A percentile compares a stretch with the other conserved stretches of the same genome.
phyloP scores from a whole-genome alignment of 2,113 vertebrate genomes.

The Pachyramphus minor region DNA sequence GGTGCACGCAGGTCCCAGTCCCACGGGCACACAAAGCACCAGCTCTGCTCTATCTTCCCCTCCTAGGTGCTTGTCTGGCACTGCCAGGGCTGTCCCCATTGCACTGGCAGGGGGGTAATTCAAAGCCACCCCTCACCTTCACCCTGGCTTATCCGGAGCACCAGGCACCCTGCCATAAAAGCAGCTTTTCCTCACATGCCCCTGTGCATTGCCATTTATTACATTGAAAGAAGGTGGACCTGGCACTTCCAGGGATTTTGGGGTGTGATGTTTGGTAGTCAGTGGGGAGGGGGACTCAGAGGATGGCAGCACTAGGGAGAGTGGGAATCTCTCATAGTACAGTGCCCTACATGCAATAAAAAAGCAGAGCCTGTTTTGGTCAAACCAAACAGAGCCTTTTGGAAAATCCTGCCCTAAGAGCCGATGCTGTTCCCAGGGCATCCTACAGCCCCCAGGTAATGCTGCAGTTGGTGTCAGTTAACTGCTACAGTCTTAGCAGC shows the following conservation, averaged over 20 bases:
- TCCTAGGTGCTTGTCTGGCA: not conserved
- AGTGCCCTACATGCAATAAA: not conserved
- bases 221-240: not conserved
- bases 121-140: not conserved
- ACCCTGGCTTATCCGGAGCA: not conserved
- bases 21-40: not conserved
- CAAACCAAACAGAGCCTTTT: not conserved
- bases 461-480: not conserved
- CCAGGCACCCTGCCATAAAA: not conserved
- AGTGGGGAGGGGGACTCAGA: not conserved
- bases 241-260: not conserved
- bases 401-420: not conserved
- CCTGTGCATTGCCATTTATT: not conserved
- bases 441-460: not conserved
- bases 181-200: rapidly evolving
- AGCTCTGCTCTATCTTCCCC: not conserved
- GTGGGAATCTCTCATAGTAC: rapidly evolving
- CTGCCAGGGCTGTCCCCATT: not conserved
- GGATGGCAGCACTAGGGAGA: not conserved
- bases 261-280: not conserved
- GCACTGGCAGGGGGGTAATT: not conserved
- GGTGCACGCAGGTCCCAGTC: rapidly evolving
- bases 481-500: not conserved
- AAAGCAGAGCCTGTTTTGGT: not conserved
- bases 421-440: not conserved